phyloP scores from a whole-genome alignment of 2,113 vertebrate species.

The Phylloscopus trochiloides region DNA sequence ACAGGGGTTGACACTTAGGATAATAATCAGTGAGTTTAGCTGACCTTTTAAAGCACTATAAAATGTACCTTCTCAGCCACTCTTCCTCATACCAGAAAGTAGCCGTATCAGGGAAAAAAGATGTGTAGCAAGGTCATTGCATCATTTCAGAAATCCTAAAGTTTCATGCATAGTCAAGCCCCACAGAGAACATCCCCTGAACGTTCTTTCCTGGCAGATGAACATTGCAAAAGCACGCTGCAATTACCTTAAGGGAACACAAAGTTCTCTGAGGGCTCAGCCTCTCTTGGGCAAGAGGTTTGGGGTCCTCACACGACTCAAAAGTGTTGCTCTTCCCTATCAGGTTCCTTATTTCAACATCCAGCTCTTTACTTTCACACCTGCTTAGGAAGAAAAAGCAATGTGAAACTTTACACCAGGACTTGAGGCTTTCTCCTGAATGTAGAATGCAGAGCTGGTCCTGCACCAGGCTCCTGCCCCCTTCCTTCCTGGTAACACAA shows the following conservation, averaged over 20 bases:
- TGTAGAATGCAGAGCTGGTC: rapidly evolving
- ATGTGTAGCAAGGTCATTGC: neutral
- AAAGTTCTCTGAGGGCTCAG: neutral
- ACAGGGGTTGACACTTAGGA: neutral
- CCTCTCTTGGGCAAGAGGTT: neutral
- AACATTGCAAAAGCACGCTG: neutral
- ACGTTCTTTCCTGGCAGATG: neutral
- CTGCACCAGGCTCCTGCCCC: neutral
- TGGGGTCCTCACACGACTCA: neutral
- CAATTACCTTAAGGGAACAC: slow-evolving; percentile 54
- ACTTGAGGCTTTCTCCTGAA: neutral
- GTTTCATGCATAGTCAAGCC: neutral
- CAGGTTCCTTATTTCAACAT: slow-evolving; percentile 64
- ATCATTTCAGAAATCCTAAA: slow-evolving; percentile 16
- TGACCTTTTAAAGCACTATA: neutral
- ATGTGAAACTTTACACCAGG: neutral
- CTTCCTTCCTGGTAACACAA: neutral
- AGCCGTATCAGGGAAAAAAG: neutral
- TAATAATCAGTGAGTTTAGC: neutral
- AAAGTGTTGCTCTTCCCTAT: slow-evolving; percentile 51
- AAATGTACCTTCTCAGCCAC: neutral
- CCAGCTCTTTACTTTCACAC: slow-evolving; percentile 76
- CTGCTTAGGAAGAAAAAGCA: slow-evolving; percentile 38
- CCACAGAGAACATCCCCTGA: neutral
- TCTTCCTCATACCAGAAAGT: slow-evolving; percentile 1